Conservation (phyloP, 1,140 invertebrate genomes). For the Lasioglossum albipes region DNA sequence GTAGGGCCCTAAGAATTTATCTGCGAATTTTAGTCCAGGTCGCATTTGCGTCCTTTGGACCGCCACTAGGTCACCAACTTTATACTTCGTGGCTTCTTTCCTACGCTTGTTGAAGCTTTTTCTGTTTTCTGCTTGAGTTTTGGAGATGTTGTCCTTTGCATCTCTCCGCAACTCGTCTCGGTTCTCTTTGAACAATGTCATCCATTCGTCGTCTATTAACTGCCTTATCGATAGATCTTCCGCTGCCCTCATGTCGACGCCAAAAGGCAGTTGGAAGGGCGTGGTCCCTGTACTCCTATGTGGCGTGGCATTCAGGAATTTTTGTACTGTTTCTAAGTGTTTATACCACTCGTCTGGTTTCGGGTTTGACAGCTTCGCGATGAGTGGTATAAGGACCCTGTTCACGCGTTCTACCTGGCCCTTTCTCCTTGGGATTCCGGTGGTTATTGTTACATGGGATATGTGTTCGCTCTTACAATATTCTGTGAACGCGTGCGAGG, state of each 20-base stretch:
- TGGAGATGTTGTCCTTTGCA: slow-evolving; percentile 60
- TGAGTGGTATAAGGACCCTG: slow-evolving; percentile 56
- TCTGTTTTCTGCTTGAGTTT: slow-evolving; percentile 68
- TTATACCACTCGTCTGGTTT: slow-evolving; percentile 67
- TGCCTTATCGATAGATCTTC: slow-evolving; percentile 58
- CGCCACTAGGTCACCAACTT: slow-evolving; percentile 5
- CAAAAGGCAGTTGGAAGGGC: slow-evolving; percentile 70
- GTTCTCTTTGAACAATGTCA: slow-evolving; percentile 30
- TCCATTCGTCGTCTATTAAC: slow-evolving; percentile 35
- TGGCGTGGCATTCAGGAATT: slow-evolving; percentile 66
- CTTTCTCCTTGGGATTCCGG: no score
- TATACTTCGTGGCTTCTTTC: not conserved
- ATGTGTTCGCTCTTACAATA: not conserved
- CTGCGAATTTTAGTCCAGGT: not conserved
- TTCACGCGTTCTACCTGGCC: slow-evolving; percentile 71
- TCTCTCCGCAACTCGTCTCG: slow-evolving; percentile 53
- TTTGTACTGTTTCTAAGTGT: slow-evolving; percentile 62
- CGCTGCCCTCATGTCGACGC: slow-evolving; percentile 61
- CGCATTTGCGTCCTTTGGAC: slow-evolving; percentile 5
- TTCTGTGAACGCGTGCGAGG: not conserved
- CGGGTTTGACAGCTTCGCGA: slow-evolving; percentile 65
- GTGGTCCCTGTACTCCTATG: slow-evolving; percentile 67
- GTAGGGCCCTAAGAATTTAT: slow-evolving; percentile 25
- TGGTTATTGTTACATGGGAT: not conserved
- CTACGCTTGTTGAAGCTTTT: slow-evolving; percentile 54